phyloP scores from a whole-genome alignment of 2,888 invertebrate genomes.

The Petrophora chlorosata region DNA sequence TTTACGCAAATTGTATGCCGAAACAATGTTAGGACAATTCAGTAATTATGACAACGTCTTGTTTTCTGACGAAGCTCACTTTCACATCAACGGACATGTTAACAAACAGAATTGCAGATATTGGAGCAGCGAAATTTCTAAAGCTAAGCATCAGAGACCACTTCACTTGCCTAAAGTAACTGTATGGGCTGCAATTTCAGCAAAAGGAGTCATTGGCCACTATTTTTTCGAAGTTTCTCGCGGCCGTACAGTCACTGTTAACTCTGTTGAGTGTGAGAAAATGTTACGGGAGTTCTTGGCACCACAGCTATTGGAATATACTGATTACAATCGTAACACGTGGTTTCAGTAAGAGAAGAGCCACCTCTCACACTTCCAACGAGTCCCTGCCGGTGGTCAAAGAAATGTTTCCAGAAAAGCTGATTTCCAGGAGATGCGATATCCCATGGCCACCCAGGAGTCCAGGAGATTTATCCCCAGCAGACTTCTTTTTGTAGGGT shows the following conservation, averaged over 20 bases:
- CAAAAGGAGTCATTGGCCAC: slow-evolving; percentile 28
- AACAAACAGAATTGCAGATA: slow-evolving; percentile 11
- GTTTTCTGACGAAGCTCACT: slow-evolving; percentile 24
- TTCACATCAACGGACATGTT: slow-evolving; percentile 8
- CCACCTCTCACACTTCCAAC: background rate
- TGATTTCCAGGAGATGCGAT: background rate
- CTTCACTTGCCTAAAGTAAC: too few species aligned
- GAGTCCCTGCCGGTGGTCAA: too few species aligned
- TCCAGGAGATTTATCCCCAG: background rate
- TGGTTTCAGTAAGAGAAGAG: background rate
- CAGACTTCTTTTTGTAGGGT: background rate
- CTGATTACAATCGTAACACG: background rate
- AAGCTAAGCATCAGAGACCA: too few species aligned
- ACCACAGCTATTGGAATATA: background rate
- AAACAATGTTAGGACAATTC: slow-evolving; percentile 34
- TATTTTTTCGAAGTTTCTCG: slow-evolving; percentile 32
- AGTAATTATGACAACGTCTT: slow-evolving; percentile 29
- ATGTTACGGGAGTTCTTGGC: background rate
- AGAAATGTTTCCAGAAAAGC: too few species aligned
- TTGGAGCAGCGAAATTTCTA: too few species aligned
- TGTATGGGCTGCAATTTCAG: slow-evolving; percentile 32
- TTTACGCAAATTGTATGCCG: slow-evolving; percentile 17
- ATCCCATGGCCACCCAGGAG: background rate
- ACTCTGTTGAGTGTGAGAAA: background rate
- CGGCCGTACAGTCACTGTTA: slow-evolving; percentile 13